Evolutionary conservation across 2,113 vertebrate species (phyloP), one percentile per base, ranked within the genome.

Genomic region (Todiramphus chloris): DNA sequence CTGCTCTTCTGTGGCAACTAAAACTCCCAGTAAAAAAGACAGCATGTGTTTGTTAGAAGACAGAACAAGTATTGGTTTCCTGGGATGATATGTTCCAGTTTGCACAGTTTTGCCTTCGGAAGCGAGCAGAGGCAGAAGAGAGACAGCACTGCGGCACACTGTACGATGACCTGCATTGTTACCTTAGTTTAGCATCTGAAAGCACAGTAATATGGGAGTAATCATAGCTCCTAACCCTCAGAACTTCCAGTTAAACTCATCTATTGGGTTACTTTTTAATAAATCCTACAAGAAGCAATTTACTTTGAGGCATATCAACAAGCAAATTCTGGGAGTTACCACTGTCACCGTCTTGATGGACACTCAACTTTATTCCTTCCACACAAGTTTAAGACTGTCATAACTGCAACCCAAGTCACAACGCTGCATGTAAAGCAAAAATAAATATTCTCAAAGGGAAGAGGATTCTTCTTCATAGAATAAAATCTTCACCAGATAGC

Each of bases 91-190:
- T 51, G 43, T 27, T 87, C 37, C 78, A 69, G 24, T 74, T 53
- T 78, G 90, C 51, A 67, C 11, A 33, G 17, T 74, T 69, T 60
- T 85, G 70, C 56, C 37, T 81, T 53, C 19, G 17, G 69, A 80
- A 86, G 51, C 25, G 79, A 64, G 28, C 16, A 74, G 46, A 66
- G 20, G 43, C 30, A 67, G 60, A 39, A 44, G 35, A 87, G 14
- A 60, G 6, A 27, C 2, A 6, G 58, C 7, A 19, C 24, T 14
- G 15, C 0, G 0, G 39, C 64, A 72, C 6, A 2, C 31, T 12
- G 23, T 2, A 73, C 48, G 11, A 39, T 33, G 11, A 75, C 25
- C n/a, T 48, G 4, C 13, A 50, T 19, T 7, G 4, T 13, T 44
- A 69, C 28, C 17, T 62, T 23, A 41, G 21, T 50, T 88, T 35